Evolutionary conservation across 2,113 vertebrate species (phyloP), one percentile per base, ranked within the genome.

Genomic region (Podocnemis expansa): DNA sequence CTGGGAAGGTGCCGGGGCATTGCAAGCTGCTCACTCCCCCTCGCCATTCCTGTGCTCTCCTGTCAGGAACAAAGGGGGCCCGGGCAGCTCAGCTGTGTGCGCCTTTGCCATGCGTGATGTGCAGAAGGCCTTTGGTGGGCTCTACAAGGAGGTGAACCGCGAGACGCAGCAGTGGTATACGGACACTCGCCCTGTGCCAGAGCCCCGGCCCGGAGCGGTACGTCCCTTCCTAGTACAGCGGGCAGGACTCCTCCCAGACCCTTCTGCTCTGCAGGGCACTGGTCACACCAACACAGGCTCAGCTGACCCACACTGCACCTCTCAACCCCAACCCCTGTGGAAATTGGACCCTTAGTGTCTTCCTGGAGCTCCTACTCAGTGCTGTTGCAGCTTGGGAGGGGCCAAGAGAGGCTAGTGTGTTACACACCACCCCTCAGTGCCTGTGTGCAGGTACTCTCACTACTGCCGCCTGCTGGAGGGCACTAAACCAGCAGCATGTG

Each of bases 141-240:
- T 99, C 78, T 99, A 99, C 97, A 98, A 99, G 43, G 99, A 99
- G 89, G 98, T 99, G 94, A 99, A 99, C 97, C 98, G 99, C 0
- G 99, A 99, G 94, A 99, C 99, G 0, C 99, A 99, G 97, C 99
- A 99, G 97, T 99, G 99, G 99, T 99, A 99, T 97, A 99, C 99
- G 0, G 99, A 98, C 97, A 99, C 99, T 27, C 94, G 99, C 88
- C 96, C 97, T 0, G 98, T 99, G 70, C 99, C 99, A 0, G 98
- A 98, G 22, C 99, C 99, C 2, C 98, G 99, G 67, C 99, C 99
- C 0, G 99, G 99, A 97, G 97, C 97, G 88, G 99, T 99, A 96
- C 81, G 99, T 95, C 12, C 10, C 47, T 1, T 16, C 21, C 55
- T 0, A 0, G 60, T 0, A 0, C 49, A 29, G 0, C 9, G 9